Percentiles rank a stretch among this genome's conserved stretches.
Evolutionary conservation across 2,797 vertebrate species (phyloP).

Genomic region (Odontamblyopus lacepedii): DNA sequence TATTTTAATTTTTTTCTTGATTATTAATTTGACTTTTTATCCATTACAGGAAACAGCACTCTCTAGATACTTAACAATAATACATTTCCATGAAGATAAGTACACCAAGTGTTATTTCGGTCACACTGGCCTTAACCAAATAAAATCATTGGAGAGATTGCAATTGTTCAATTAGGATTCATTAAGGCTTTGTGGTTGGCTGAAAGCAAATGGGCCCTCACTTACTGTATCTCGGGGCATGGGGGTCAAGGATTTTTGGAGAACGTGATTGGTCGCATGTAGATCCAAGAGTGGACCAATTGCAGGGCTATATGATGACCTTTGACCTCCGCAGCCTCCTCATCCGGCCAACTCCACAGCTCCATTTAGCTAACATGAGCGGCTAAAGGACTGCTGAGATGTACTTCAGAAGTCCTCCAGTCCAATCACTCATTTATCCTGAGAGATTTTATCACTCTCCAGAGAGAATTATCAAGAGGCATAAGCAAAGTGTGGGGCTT

Average conservation of each 20-base stretch:
- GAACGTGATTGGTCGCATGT: conserved; percentile 69
- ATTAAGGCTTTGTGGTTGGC: conserved; percentile 69
- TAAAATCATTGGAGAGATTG: conserved; percentile 63
- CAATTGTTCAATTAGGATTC: conserved; percentile 71
- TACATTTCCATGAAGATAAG: conserved; percentile 63
- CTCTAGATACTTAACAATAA: conserved; percentile 25
- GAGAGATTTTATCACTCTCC: conserved; percentile 80
- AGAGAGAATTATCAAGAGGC: conserved; percentile 73
- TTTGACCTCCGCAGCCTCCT: conserved; percentile 74
- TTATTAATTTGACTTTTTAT: neutral
- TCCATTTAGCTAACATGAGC: conserved; percentile 80
- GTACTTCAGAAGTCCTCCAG: conserved; percentile 78
- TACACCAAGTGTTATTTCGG: conserved; percentile 61
- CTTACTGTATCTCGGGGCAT: conserved; percentile 59
- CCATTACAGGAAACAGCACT: conserved; percentile 10
- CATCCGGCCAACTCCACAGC: conserved; percentile 71
- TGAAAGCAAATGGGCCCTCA: conserved; percentile 65
- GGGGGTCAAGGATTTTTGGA: conserved; percentile 62
- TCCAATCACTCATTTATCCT: conserved; percentile 81
- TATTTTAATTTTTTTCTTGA: too few relatives aligned
- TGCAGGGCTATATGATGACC: conserved; percentile 57
- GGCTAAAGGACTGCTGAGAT: conserved; percentile 76
- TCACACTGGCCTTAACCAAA: conserved; percentile 61
- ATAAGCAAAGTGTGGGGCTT: conserved; percentile 67
- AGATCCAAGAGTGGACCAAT: conserved; percentile 65